Evolutionary conservation across 2,113 vertebrate species (phyloP), one percentile per base, ranked within the genome.

Genomic region (Labeo rohita): DNA sequence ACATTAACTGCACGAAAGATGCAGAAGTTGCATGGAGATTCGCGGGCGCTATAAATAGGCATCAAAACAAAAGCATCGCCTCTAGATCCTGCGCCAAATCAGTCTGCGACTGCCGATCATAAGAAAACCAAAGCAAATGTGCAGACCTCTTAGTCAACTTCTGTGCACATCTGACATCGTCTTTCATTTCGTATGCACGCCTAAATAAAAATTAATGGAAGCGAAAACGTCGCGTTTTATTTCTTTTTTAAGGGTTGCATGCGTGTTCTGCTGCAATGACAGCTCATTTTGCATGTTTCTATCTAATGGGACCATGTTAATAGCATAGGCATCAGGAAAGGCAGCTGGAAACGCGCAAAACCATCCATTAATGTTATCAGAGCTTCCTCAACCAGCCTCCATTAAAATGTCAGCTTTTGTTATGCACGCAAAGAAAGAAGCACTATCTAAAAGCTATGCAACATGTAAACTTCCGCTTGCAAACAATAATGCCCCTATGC

Each of bases 351-450:
- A 74, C 4, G 23, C 66, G 76, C 36, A 73, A 84, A 85, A 88
- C 47, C 49, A 54, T 45, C 45, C 23, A 72, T 87, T 63, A 74
- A 65, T 83, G 75, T 75, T 84, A 84, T 84, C 49, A 50, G 66
- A 39, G 72, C 72, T 72, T 85, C 49, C 59, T 21, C 52, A 83
- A 80, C 54, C 73, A 82, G 85, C 85, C 83, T 94, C 94, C 94
- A 93, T 94, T 93, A 94, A 92, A 65, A 82, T 91, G 91, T 92
- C 63, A 80, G 85, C 85, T 84, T 87, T 89, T 85, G 82, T 80
- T 85, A 79, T 84, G 34, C 87, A 66, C 79, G 84, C 68, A 66
- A 66, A 65, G 47, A 28, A 78, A 80, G 45, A 45, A 82, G 47
- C 59, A n/a, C 83, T 50, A 43, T 73, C 34, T 15, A 85, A 77